Conservation (phyloP, 2,113 vertebrate genomes). For the Beaufortia kweichowensis region DNA sequence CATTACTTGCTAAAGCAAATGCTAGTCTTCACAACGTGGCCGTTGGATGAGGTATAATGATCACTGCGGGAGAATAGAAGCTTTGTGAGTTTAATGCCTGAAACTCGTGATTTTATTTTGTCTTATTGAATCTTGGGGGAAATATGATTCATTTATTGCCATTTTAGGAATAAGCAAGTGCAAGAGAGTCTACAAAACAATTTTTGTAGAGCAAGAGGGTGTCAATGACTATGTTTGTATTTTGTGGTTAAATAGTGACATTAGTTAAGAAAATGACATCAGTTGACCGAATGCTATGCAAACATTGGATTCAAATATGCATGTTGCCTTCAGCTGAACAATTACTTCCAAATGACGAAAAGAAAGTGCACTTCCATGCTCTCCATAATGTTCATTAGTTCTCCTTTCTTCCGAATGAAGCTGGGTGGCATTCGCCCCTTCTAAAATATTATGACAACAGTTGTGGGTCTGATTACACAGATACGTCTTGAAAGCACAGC, state of each 20-base stretch:
- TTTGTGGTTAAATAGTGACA: too few relatives aligned
- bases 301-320: not conserved
- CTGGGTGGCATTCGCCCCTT: conserved; percentile 50
- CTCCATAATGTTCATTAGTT: conserved; percentile 29
- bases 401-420: conserved; percentile 40
- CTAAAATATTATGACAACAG: conserved; percentile 51
- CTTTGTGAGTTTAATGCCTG: conserved; percentile 47
- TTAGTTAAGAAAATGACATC: too few relatives aligned
- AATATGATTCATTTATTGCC: conserved; percentile 42
- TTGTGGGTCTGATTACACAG: conserved; percentile 45
- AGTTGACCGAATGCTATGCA: too few relatives aligned
- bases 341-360: conserved; percentile 32
- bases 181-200: not conserved
- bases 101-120: conserved; percentile 55
- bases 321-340: too few relatives aligned
- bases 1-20: conserved; percentile 46
- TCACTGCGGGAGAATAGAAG: conserved; percentile 46
- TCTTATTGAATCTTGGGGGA: conserved; percentile 61
- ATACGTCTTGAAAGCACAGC: conserved; percentile 22
- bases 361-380: not conserved
- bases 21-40: conserved; percentile 41
- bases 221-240: not conserved
- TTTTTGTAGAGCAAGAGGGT: not conserved
- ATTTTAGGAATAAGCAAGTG: not conserved
- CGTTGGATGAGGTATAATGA: conserved; percentile 40